Evolutionary conservation across 2,888 invertebrate species (phyloP).

Genomic region (Bombylius discolor): DNA sequence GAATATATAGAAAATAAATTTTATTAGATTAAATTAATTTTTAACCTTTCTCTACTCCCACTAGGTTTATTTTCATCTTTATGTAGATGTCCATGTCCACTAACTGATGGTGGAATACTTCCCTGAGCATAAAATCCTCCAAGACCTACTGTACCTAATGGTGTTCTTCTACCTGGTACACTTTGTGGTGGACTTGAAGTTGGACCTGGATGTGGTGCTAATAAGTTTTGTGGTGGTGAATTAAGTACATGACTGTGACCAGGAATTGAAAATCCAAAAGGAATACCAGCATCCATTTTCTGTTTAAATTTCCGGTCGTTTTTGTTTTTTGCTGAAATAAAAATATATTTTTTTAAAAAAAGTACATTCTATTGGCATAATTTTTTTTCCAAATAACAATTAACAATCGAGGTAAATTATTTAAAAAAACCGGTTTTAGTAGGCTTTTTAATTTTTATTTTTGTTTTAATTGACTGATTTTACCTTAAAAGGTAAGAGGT

Average conservation of each 20-base stretch:
- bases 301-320: not conserved
- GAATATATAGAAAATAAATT: too few species aligned
- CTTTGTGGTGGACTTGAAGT: slow-evolving; percentile 41
- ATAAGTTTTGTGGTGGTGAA: slow-evolving; percentile 26
- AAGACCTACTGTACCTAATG: slow-evolving; percentile 69
- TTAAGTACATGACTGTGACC: slow-evolving; percentile 29
- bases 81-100: slow-evolving; percentile 35
- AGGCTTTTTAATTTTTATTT: too few species aligned
- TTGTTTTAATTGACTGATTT: too few species aligned
- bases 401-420: too few species aligned
- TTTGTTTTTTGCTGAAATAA: too few species aligned
- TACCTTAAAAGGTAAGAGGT: too few species aligned
- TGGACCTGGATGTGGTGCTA: slow-evolving; percentile 27
- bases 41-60: slow-evolving; percentile 25
- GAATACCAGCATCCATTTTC: slow-evolving; percentile 30
- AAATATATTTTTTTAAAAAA: too few species aligned
- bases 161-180: slow-evolving; percentile 57
- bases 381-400: too few species aligned
- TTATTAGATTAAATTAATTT: not conserved
- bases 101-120: slow-evolving; percentile 37
- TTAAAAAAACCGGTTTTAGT: too few species aligned
- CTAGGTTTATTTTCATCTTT: slow-evolving; percentile 65
- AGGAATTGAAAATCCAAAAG: slow-evolving; percentile 33
- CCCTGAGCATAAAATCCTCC: slow-evolving; percentile 79
- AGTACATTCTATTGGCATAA: too few species aligned